phyloP scores from a whole-genome alignment of 1,140 invertebrate species.

The Drosophila busckii region DNA sequence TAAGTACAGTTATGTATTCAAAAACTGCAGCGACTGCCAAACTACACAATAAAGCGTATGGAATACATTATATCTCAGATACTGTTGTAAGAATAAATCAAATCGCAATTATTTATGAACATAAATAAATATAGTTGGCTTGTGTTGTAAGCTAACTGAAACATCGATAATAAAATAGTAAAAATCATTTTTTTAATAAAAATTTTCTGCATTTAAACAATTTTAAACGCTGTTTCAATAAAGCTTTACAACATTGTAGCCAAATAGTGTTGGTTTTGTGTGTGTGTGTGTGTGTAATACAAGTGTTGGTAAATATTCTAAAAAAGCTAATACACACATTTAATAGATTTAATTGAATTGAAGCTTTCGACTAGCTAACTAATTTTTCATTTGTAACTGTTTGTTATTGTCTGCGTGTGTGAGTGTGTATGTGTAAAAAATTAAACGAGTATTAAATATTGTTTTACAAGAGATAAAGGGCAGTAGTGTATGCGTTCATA shows the following conservation, averaged over 20 bases:
- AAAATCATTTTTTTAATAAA: no score
- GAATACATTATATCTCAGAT: no score
- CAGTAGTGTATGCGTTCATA: no score
- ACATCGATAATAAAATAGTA: no score
- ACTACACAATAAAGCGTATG: slow-evolving; percentile 41
- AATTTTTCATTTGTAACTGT: slow-evolving; percentile 39
- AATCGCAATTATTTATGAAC: no score
- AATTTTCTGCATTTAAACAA: slow-evolving; percentile 3
- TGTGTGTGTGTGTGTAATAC: background rate
- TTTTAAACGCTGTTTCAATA: no score
- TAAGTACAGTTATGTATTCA: no score
- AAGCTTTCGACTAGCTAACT: slow-evolving; percentile 57
- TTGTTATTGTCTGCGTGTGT: slow-evolving; percentile 20
- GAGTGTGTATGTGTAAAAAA: slow-evolving; percentile 20
- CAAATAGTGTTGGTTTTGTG: background rate
- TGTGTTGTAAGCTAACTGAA: no score
- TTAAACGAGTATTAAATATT: background rate
- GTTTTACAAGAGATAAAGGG: background rate
- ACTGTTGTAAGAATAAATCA: no score
- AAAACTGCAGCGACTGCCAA: slow-evolving; percentile 44
- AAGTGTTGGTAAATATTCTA: slow-evolving; percentile 59
- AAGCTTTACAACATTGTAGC: slow-evolving; percentile 3
- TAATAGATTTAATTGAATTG: slow-evolving; percentile 60
- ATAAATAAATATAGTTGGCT: no score
- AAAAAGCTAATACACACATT: slow-evolving; percentile 71